Percentiles rank a stretch among this genome's conserved stretches.
Evolutionary conservation across 2,797 vertebrate genomes (phyloP).

Genomic region (Poeciliopsis paucimaculata): DNA sequence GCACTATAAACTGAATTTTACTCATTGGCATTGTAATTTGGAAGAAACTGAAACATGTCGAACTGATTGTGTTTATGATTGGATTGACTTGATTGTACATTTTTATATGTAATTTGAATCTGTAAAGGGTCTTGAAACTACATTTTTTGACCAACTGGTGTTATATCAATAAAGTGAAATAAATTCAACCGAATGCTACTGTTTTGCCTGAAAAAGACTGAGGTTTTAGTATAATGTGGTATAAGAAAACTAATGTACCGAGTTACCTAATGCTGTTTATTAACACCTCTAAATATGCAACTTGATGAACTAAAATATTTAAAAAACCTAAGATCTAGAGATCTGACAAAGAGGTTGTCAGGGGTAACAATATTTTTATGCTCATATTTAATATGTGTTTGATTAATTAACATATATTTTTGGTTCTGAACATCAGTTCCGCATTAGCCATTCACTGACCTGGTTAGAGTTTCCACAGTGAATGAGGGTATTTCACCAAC

Average conservation of each 20-base stretch:
- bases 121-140: neutral
- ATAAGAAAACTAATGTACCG: neutral
- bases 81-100: neutral
- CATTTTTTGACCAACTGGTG: neutral
- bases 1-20: neutral
- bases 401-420: slow-evolving; percentile 6
- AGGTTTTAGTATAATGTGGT: neutral
- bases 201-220: neutral
- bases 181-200: neutral
- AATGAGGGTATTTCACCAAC: neutral
- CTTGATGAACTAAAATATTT: neutral
- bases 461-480: neutral
- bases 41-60: neutral
- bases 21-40: neutral
- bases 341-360: neutral
- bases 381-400: neutral
- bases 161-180: neutral
- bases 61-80: neutral
- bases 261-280: neutral
- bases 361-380: neutral
- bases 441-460: slow-evolving; percentile 4
- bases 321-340: neutral
- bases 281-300: neutral
- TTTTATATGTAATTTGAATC: neutral
- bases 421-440: neutral